phyloP scores from a whole-genome alignment of 2,888 invertebrate genomes.

The Atherix ibis region DNA sequence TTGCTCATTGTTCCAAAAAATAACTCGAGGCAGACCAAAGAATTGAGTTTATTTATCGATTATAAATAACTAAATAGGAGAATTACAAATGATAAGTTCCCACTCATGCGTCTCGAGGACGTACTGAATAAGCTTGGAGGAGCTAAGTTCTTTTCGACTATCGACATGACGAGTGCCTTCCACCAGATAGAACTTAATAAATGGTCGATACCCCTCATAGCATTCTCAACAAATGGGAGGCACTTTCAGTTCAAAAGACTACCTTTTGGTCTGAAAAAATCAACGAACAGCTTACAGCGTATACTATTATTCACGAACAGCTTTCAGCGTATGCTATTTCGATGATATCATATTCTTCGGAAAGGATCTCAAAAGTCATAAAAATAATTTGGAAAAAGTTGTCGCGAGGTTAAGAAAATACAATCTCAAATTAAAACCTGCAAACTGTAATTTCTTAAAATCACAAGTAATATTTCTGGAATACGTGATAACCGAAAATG shows the following conservation, averaged over 20 bases:
- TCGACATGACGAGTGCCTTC: background rate
- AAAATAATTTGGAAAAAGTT: background rate
- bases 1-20: background rate
- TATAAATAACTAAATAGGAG: background rate
- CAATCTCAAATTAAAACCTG: slow-evolving; percentile 10
- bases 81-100: slow-evolving; percentile 6
- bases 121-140: slow-evolving; percentile 6
- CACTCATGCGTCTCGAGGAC: slow-evolving; percentile 7
- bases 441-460: slow-evolving; percentile 11
- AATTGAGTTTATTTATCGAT: background rate
- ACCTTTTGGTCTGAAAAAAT: background rate
- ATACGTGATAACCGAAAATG: slow-evolving; percentile 9
- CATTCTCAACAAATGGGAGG: slow-evolving; percentile 10
- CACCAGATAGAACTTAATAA: slow-evolving; percentile 8
- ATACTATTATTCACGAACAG: slow-evolving; percentile 11
- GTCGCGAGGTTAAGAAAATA: slow-evolving; percentile 8
- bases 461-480: slow-evolving; percentile 12
- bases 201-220: slow-evolving; percentile 10
- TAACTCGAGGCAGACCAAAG: background rate
- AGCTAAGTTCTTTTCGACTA: background rate
- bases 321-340: background rate
- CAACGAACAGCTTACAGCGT: slow-evolving; percentile 10
- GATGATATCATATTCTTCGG: background rate
- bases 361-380: background rate
- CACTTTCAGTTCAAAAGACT: slow-evolving; percentile 10